Percentiles rank a stretch among this genome's conserved stretches.
phyloP scores from a whole-genome alignment of 1,140 invertebrate genomes.

The Lucilia sericata region DNA sequence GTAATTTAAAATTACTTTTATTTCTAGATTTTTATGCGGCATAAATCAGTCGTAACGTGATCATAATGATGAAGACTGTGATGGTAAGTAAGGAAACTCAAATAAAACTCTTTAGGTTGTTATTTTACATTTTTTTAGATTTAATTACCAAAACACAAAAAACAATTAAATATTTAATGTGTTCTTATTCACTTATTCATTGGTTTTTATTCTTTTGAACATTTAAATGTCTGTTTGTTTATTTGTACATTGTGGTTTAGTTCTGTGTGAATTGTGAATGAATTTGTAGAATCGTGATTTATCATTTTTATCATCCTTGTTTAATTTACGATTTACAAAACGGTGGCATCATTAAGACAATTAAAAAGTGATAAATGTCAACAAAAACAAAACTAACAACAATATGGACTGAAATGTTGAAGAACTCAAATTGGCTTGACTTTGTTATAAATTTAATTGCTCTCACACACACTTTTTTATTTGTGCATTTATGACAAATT shows the following conservation, averaged over 20 bases:
- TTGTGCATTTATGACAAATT: constrained; percentile 19
- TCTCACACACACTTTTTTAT: background rate
- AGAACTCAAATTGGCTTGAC: background rate
- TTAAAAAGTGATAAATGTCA: constrained; percentile 59
- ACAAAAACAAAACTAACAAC: background rate
- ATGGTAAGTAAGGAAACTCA: background rate
- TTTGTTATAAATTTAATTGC: constrained; percentile 37
- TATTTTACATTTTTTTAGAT: background rate
- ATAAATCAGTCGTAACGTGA: background rate
- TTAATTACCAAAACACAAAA: background rate
- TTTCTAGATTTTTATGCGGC: background rate
- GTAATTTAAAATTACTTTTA: background rate
- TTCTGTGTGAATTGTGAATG: background rate
- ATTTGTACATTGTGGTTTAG: background rate
- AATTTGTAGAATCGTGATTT: constrained; percentile 50
- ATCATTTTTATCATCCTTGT: constrained; percentile 53
- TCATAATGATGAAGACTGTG: background rate
- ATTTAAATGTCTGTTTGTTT: background rate
- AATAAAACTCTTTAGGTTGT: background rate
- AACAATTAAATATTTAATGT: constrained; percentile 4
- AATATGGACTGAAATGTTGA: background rate
- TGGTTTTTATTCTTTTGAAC: background rate
- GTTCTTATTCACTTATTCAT: background rate
- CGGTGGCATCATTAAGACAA: constrained; percentile 57
- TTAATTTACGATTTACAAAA: constrained; percentile 53